Percentiles rank a stretch among this genome's conserved stretches.
These are phyloP conservation scores for Hybos culiciformis DNA, from an alignment of 2,888 invertebrate species.

Conservation along the genomic window DNA sequence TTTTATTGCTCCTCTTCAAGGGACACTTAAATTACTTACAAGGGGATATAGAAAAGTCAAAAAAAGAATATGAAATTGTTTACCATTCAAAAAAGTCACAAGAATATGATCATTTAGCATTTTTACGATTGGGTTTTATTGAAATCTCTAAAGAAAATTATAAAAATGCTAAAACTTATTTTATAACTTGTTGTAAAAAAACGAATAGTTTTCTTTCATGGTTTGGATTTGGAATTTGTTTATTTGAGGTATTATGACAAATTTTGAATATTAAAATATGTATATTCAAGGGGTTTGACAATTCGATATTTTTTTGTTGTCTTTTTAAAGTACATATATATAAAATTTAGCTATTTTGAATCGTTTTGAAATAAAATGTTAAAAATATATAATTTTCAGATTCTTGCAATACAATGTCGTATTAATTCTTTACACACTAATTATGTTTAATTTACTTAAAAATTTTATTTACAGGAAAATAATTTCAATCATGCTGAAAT, in stretches of 20 bases:
- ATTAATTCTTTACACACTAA: too few relatives aligned
- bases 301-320: too few relatives aligned
- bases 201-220: slow-evolving; percentile 7
- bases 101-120: slow-evolving; percentile 7
- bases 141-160: slow-evolving; percentile 5
- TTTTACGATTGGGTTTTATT: slow-evolving; percentile 8
- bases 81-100: slow-evolving; percentile 1
- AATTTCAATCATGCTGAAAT: too few relatives aligned
- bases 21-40: slow-evolving; percentile 5
- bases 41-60: slow-evolving; percentile 1
- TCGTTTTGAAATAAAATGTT: too few relatives aligned
- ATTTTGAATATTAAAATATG: neutral
- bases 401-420: too few relatives aligned
- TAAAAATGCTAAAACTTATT: slow-evolving; percentile 8
- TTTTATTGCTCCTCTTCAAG: slow-evolving; percentile 1
- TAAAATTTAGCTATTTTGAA: neutral
- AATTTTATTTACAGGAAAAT: too few relatives aligned
- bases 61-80: slow-evolving; percentile 8
- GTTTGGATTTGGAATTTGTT: slow-evolving; percentile 11
- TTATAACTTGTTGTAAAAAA: slow-evolving; percentile 2
- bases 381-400: too few relatives aligned
- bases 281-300: too few relatives aligned
- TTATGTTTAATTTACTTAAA: too few relatives aligned
- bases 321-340: neutral
- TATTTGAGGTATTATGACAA: slow-evolving; percentile 6